Evolutionary conservation across 2,113 vertebrate species (phyloP).

Genomic region (Stigmatopora argus): DNA sequence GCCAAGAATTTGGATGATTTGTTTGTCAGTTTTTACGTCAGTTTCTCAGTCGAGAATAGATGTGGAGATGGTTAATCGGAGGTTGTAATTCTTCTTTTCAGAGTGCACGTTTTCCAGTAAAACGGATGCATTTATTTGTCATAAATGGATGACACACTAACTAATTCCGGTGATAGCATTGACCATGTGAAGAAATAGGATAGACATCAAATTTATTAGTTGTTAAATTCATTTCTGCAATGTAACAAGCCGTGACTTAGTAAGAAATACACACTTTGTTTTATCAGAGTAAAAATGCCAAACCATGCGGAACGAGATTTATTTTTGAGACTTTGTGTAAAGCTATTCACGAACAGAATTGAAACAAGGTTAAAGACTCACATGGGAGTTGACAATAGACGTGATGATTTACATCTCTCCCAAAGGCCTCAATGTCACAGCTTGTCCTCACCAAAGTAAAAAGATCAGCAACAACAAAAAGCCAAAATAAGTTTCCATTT

Average conservation of each 20-base stretch:
- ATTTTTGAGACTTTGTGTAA: constrained; percentile 2
- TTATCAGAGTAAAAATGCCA: background rate
- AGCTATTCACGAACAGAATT: constrained; percentile 24
- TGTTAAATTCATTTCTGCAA: background rate
- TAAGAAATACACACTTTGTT: background rate
- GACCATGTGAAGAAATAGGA: background rate
- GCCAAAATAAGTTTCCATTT: no score
- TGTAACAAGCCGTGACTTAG: background rate
- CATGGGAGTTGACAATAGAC: background rate
- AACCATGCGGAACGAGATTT: background rate
- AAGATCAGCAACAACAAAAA: background rate
- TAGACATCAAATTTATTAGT: background rate
- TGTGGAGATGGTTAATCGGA: no score
- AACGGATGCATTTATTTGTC: background rate
- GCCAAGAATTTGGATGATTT: no score
- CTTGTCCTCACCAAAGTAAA: background rate
- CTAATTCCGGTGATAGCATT: background rate
- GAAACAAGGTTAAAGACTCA: constrained; percentile 41
- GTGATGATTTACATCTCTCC: background rate
- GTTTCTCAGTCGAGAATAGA: no score
- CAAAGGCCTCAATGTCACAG: background rate
- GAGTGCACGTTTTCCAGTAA: no score
- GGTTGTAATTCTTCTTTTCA: no score
- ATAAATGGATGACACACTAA: background rate
- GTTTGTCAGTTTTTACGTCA: no score